These are phyloP conservation scores for Euclidia mi DNA, from an alignment of 2,888 invertebrate species.

Conservation along the genomic window DNA sequence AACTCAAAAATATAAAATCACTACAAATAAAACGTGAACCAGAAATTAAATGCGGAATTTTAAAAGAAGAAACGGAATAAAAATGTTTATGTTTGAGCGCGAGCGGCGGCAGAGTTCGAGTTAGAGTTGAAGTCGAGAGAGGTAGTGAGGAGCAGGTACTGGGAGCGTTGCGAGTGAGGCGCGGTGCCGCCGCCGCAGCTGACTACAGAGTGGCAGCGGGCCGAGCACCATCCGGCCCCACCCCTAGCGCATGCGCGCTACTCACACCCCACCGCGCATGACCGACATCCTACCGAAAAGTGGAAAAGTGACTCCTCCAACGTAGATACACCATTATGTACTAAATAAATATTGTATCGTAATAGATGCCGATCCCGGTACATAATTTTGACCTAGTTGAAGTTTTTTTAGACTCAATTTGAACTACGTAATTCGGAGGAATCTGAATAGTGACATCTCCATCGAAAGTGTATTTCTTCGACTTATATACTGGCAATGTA, in stretches of 20 bases:
- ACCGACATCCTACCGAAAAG: conserved; percentile 88
- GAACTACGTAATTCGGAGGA: conserved; percentile 45
- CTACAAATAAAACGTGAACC: conserved; percentile 69
- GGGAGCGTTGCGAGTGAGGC: conserved; percentile 69
- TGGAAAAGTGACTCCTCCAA: conserved; percentile 89
- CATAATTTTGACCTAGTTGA: conserved; percentile 79
- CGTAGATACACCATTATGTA: conserved; percentile 88
- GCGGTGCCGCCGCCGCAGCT: conserved; percentile 84
- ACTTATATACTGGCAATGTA: conserved; percentile 53
- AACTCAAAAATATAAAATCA: conserved; percentile 73
- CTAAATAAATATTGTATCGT: conserved; percentile 87
- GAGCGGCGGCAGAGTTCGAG: conserved; percentile 80
- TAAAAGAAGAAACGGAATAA: conserved; percentile 76
- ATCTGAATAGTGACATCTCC: conserved; percentile 40
- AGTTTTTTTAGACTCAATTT: conserved; percentile 68
- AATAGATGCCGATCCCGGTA: conserved; percentile 76
- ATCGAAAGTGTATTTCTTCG: conserved; percentile 30
- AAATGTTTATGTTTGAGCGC: conserved; percentile 69
- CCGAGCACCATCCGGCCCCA: conserved; percentile 82
- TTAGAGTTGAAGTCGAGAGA: conserved; percentile 63
- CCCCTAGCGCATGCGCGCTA: conserved; percentile 86
- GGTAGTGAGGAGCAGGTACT: conserved; percentile 63
- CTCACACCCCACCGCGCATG: conserved; percentile 78
- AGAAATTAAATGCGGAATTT: conserved; percentile 63
- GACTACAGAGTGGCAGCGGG: conserved; percentile 87